Percentiles rank a stretch among this genome's conserved stretches.
These are phyloP conservation scores for Clivina fossor DNA, from an alignment of 2,888 invertebrate species.

Conservation along the genomic window DNA sequence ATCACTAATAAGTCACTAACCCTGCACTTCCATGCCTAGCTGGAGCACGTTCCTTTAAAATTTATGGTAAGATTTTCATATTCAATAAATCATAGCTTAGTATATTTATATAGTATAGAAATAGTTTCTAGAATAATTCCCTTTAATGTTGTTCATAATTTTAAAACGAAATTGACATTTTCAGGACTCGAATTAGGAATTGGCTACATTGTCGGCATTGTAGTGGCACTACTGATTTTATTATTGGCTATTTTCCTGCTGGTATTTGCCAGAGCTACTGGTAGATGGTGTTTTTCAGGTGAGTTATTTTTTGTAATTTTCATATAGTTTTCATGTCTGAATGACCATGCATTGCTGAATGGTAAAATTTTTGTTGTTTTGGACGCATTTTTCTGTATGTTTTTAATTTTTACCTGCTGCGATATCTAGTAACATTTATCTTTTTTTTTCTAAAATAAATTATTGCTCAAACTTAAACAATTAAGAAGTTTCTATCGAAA, in stretches of 20 bases:
- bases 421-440: no score
- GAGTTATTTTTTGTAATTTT: conserved; percentile 54
- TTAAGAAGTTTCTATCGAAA: background rate
- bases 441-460: background rate
- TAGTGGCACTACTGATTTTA: conserved; percentile 68
- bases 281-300: conserved; percentile 88
- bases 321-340: conserved; percentile 10
- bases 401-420: background rate
- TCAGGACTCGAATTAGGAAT: conserved; percentile 71
- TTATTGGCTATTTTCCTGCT: conserved; percentile 65
- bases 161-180: conserved; percentile 36
- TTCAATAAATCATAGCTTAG: background rate
- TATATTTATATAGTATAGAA: background rate
- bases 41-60: conserved; percentile 32
- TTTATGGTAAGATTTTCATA: conserved; percentile 27
- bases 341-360: conserved; percentile 2
- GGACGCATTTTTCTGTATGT: background rate
- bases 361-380: background rate
- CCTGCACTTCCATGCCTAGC: conserved; percentile 23
- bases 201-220: conserved; percentile 77
- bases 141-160: background rate
- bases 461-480: conserved; percentile 1
- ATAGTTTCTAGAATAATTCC: background rate
- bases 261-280: conserved; percentile 77
- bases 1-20: conserved; percentile 21